Evolutionary conservation across 2,888 invertebrate genomes (phyloP), one percentile per base, ranked within the genome.

Genomic region (Bimastos eiseni): DNA sequence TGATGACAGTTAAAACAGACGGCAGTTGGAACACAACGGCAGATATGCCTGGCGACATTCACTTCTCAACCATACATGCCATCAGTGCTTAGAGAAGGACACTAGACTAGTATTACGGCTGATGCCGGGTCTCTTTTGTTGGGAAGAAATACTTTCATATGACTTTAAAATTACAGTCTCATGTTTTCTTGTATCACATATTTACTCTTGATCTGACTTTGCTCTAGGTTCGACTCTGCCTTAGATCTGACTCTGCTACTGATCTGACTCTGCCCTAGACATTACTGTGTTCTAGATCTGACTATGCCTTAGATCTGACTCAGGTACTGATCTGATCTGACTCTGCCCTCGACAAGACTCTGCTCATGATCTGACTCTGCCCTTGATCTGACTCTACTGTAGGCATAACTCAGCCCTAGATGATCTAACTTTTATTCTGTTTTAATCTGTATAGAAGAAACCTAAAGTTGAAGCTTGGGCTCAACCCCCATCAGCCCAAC

Each of bases 401-500:
- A n/a, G n/a, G 19, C n/a, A 11, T 41, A 41, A 15, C 8, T 41
- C 41, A 11, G 41, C 41, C 15, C 30, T 55, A 24, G 24, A 55
- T 55, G 24, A 55, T 55, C 24, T 70, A n/a, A 70, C 70, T 5
- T 70, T 17, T 6, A n/a, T 6, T n/a, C 30, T 86, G 17, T 86
- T 86, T 37, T 86, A 36, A 37, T 86, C 24, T 13, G 37, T 86
- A 36, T 37, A 86, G 86, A 86, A 86, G 36, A 86, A 86, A 36
- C 86, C 86, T 36, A 86, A 86, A 37, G 86, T 34, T 86, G 86
- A 86, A 37, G 86, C 86, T 24, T 86, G 34, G 34, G 36, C 37
- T 37, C 86, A 86, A 36, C 86, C 34, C 6, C 86, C 34, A 86
- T 6, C 86, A 86, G n/a, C 24, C 37, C 86, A 86, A 36, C 86